phyloP scores from a whole-genome alignment of 2,888 invertebrate genomes.

The Neocrepidodera transversa region DNA sequence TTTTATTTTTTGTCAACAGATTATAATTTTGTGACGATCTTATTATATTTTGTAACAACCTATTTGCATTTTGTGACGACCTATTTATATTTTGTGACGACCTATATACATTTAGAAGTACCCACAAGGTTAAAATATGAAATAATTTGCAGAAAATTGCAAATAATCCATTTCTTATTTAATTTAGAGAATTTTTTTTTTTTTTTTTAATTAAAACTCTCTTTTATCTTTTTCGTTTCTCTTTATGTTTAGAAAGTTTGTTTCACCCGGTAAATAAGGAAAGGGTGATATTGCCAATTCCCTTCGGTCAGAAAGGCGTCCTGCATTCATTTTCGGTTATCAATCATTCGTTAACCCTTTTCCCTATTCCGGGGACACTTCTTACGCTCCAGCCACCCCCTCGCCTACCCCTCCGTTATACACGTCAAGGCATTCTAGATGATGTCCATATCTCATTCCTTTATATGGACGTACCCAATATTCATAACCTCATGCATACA shows the following conservation, averaged over 20 bases:
- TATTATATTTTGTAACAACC: too few species aligned
- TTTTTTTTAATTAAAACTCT: too few species aligned
- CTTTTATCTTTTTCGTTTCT: too few species aligned
- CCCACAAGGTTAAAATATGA: too few species aligned
- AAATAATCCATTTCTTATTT: too few species aligned
- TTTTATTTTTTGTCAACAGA: too few species aligned
- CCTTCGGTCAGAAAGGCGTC: slow-evolving; percentile 41
- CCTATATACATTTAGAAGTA: too few species aligned
- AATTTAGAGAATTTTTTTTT: too few species aligned
- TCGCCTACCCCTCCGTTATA: slow-evolving; percentile 25
- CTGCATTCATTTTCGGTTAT: slow-evolving; percentile 44
- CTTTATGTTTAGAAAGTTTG: background rate
- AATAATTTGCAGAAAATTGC: too few species aligned
- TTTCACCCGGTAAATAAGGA: slow-evolving; percentile 31
- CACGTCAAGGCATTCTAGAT: slow-evolving; percentile 43
- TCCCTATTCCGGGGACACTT: slow-evolving; percentile 42
- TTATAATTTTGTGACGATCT: too few species aligned
- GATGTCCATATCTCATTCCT: slow-evolving; percentile 46
- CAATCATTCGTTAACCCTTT: slow-evolving; percentile 45
- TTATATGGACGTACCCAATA: slow-evolving; percentile 45
- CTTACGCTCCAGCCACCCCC: slow-evolving; percentile 31
- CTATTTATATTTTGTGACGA: too few species aligned
- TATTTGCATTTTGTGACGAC: too few species aligned
- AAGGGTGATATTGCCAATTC: slow-evolving; percentile 43
- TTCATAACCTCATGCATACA: slow-evolving; percentile 45